Evolutionary conservation across 1,140 invertebrate species (phyloP).

Genomic region (Hycleus phaleratus): DNA sequence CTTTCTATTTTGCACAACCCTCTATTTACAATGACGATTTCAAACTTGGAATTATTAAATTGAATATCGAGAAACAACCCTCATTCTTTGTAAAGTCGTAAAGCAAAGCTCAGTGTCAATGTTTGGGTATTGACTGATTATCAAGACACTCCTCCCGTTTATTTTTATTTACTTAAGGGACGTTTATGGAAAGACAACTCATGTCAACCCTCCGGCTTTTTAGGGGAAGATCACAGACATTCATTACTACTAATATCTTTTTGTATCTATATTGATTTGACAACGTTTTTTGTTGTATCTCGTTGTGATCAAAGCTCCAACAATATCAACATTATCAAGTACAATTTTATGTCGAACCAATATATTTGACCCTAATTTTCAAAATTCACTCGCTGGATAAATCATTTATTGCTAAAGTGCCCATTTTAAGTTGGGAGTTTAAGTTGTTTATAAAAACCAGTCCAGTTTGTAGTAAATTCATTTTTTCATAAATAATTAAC

Average conservation of each 20-base stretch:
- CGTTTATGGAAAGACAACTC: slow-evolving; percentile 5
- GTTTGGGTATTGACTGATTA: slow-evolving; percentile 19
- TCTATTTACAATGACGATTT: slow-evolving; percentile 17
- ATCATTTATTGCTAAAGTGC: too few species aligned
- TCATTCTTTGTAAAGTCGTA: slow-evolving; percentile 10
- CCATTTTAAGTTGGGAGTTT: too few species aligned
- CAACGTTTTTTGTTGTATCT: too few species aligned
- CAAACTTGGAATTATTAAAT: slow-evolving; percentile 19
- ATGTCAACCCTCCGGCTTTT: slow-evolving; percentile 1
- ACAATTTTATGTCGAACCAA: too few species aligned
- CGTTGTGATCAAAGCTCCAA: too few species aligned
- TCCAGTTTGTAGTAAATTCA: neutral
- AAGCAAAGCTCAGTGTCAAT: slow-evolving; percentile 16
- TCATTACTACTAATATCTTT: slow-evolving; percentile 23
- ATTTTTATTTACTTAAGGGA: slow-evolving; percentile 16
- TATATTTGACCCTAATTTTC: too few species aligned
- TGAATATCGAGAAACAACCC: slow-evolving; percentile 22
- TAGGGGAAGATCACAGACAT: slow-evolving; percentile 19
- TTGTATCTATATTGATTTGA: neutral
- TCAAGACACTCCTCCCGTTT: slow-evolving; percentile 15
- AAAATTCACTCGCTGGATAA: too few species aligned
- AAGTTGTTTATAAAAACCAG: too few species aligned
- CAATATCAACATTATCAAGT: too few species aligned
- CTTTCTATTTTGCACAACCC: neutral
- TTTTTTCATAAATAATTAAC: slow-evolving; percentile 1